These are phyloP conservation scores for Drosophila lutescens DNA, from an alignment of 2,888 invertebrate genomes.

Conservation along the genomic window DNA sequence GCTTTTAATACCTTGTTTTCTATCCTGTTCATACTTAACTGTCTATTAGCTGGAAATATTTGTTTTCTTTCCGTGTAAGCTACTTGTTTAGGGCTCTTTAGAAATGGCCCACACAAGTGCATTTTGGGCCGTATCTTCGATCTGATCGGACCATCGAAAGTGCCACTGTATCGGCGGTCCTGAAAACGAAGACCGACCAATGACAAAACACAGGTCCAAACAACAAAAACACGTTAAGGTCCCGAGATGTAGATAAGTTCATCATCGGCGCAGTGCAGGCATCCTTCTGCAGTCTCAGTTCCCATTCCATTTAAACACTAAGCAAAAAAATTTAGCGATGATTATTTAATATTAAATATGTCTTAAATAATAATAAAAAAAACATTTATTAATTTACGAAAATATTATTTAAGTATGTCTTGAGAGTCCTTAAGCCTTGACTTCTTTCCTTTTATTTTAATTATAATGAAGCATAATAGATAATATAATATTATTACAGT, in stretches of 20 bases:
- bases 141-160: constrained; percentile 23
- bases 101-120: constrained; percentile 35
- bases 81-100: constrained; percentile 18
- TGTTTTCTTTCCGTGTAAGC: constrained; percentile 32
- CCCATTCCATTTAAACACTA: not conserved
- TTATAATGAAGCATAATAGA: too few species aligned
- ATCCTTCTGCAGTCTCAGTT: not conserved
- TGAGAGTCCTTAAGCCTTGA: too few species aligned
- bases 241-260: constrained; percentile 73
- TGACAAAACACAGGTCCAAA: constrained; percentile 43
- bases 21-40: not conserved
- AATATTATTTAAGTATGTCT: too few species aligned
- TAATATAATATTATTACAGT: too few species aligned
- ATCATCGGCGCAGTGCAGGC: constrained; percentile 48
- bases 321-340: not conserved
- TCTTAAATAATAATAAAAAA: too few species aligned
- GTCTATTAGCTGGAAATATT: constrained; percentile 11
- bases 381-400: too few species aligned
- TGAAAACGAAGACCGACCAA: constrained; percentile 24
- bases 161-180: constrained; percentile 27
- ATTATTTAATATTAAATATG: too few species aligned
- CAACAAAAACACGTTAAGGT: constrained; percentile 60
- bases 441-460: too few species aligned
- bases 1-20: not conserved
- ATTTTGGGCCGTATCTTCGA: constrained; percentile 30